Evolutionary conservation across 2,888 invertebrate genomes (phyloP).

Genomic region (Epistrophella euchroma): DNA sequence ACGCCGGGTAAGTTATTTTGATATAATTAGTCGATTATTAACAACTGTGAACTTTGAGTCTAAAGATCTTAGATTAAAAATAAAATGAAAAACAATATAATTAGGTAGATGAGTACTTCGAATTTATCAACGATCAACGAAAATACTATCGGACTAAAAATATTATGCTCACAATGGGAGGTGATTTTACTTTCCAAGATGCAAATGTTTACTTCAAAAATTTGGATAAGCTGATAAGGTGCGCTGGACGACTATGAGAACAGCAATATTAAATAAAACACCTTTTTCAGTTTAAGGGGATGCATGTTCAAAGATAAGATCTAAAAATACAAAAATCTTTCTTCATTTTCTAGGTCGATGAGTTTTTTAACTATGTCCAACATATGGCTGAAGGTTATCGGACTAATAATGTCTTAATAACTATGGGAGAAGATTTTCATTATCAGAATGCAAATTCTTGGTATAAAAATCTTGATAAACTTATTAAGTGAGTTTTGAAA

Average conservation of each 20-base stretch:
- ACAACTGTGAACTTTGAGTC: not conserved
- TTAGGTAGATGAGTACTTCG: slow-evolving; percentile 86
- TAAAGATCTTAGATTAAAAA: slow-evolving; percentile 25
- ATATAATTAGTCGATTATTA: no score
- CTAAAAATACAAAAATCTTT: not conserved
- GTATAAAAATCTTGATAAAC: slow-evolving; percentile 94
- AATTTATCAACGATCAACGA: slow-evolving; percentile 86
- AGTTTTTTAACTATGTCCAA: slow-evolving; percentile 85
- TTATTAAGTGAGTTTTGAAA: slow-evolving; percentile 89
- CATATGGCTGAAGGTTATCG: slow-evolving; percentile 85
- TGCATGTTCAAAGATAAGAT: slow-evolving; percentile 38
- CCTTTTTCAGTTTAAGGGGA: slow-evolving; percentile 47
- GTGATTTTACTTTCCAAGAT: slow-evolving; percentile 94
- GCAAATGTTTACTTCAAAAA: slow-evolving; percentile 92
- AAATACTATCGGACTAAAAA: slow-evolving; percentile 88
- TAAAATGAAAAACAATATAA: not conserved
- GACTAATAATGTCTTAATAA: slow-evolving; percentile 92
- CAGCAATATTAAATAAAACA: not conserved
- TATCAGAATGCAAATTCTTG: slow-evolving; percentile 91
- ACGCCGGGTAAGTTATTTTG: slow-evolving; percentile 87
- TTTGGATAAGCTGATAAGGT: slow-evolving; percentile 92
- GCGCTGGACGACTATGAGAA: not conserved
- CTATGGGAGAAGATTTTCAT: slow-evolving; percentile 97
- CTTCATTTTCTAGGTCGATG: slow-evolving; percentile 84
- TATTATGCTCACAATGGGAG: slow-evolving; percentile 94